Evolutionary conservation across 2,888 invertebrate genomes (phyloP).

Genomic region (Lacanobia oleracea): DNA sequence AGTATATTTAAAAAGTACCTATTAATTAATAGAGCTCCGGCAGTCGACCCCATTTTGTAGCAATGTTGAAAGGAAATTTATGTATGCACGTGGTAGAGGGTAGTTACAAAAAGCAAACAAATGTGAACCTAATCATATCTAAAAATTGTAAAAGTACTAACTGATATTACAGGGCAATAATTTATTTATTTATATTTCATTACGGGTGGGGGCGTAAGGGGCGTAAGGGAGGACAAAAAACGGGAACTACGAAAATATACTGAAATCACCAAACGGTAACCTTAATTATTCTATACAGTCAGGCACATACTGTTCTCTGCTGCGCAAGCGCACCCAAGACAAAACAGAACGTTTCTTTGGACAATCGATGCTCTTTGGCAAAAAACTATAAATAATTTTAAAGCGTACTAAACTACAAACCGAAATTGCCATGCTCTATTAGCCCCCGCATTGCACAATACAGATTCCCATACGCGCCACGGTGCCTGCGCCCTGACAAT

Average conservation of each 20-base stretch:
- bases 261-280: no score
- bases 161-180: not conserved
- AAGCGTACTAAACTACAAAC: conserved; percentile 49
- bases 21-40: conserved; percentile 4
- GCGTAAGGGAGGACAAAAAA: not conserved
- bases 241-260: not conserved
- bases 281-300: not conserved
- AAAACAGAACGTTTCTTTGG: not conserved
- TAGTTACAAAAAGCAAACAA: not conserved
- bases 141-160: not conserved
- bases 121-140: no score
- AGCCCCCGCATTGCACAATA: conserved; percentile 63
- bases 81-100: not conserved
- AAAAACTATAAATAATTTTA: conserved; percentile 44
- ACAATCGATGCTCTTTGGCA: conserved; percentile 22
- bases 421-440: conserved; percentile 66
- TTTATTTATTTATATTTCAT: not conserved
- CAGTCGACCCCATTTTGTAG: not conserved
- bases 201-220: not conserved
- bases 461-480: conserved; percentile 79
- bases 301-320: no score
- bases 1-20: not conserved
- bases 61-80: not conserved
- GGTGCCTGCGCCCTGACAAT: conserved; percentile 78
- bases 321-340: not conserved